A percentile compares a stretch with the other conserved stretches of the same genome.
These are phyloP conservation scores for Antheraea assamensis DNA, from an alignment of 2,888 invertebrate species.

Conservation along the genomic window DNA sequence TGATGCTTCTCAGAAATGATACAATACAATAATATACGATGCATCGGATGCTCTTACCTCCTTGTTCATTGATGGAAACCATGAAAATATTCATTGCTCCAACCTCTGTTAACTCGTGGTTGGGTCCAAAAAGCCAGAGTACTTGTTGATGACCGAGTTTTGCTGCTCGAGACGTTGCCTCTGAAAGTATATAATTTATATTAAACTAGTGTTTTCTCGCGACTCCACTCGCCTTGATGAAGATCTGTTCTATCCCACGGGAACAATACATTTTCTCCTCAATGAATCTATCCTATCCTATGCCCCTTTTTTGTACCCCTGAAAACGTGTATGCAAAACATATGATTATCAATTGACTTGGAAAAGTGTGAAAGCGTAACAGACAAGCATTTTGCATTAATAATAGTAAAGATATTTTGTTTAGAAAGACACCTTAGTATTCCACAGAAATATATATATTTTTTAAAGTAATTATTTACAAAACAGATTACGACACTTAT, in stretches of 20 bases:
- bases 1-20: background rate
- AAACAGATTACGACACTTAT: background rate
- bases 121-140: slow-evolving; percentile 96
- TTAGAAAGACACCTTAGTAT: no score
- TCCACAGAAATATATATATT: no score
- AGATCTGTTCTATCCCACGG: no score
- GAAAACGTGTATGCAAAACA: no score
- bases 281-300: no score
- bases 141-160: slow-evolving; percentile 95
- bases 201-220: background rate
- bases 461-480: background rate
- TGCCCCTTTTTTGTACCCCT: no score
- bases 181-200: slow-evolving; percentile 42
- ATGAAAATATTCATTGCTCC: slow-evolving; percentile 99
- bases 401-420: no score
- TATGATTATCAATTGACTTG: no score
- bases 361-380: no score
- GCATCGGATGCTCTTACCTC: slow-evolving; percentile 84
- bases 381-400: no score
- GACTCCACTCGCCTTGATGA: no score
- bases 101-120: slow-evolving; percentile 97
- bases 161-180: slow-evolving; percentile 89
- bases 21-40: background rate
- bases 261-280: no score
- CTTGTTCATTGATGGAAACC: slow-evolving; percentile 92